Evolutionary conservation across 1,140 invertebrate genomes (phyloP), one percentile per base, ranked within the genome.

Genomic region (Papilio glaucus): DNA sequence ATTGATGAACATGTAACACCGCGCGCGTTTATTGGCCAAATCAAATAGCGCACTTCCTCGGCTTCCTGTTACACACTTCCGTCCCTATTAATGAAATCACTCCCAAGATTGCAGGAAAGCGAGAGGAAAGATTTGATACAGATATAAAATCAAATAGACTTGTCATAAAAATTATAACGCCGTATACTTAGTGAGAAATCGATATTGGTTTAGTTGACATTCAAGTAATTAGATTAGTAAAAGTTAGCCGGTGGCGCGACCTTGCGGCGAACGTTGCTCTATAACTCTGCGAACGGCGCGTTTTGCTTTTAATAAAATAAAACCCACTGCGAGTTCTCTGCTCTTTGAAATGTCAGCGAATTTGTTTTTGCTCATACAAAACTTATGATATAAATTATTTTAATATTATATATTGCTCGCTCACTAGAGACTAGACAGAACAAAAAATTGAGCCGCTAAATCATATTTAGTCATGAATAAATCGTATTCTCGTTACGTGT

Each of bases 211-310:
- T 18, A 63, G 61, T 38, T 37, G 29, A 62, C 18, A 63, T 63
- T 63, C 61, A 39, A 38, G 37, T 63, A 63, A 63, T 63, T 63
- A 63, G 61, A 63, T 63, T 63, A 63, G 61, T 63, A 63, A 63
- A 63, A 63, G 61, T 63, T 63, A 63, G 60, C 15, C 45, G 45
- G 13, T 29, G 10, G 12, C 29, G 33, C 33, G 61, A 39, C 61
- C 61, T 63, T 63, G 61, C 33, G 29, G n/a, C 61, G 61, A 39
- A 1, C 61, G 33, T 63, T 63, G 61, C 61, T 39, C 61, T 39
- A 63, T 63, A 39, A 38, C 33, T 37, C 9, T 13, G 57, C 33
- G 15, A 29, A 21, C 13, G 15, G 4, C 15, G 61, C 61, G 49
- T 63, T 63, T 63, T 63, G 37, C 29, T 63, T 63, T 38, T 18